Base-by-base conservation (phyloP, 2,888 invertebrate species). In the Lapara coniferarum region DNA sequence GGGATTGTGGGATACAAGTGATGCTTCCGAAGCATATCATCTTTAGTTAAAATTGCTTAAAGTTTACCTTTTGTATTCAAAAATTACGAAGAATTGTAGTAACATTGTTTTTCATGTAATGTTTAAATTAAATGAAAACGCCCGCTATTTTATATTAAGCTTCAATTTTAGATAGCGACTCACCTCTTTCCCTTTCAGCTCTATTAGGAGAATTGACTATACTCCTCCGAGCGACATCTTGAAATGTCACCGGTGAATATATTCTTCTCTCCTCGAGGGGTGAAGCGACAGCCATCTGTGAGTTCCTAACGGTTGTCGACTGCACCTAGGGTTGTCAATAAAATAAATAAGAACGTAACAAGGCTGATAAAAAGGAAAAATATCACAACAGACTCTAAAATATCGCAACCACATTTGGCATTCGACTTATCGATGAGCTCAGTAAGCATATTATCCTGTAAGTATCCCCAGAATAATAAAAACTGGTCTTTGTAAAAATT, bases 211-310 rank as follows among this genome's bases (percentile, higher is more conserved):
- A 97, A 84, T 96, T 97, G 0, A 96, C 96, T 71, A 96, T 96
- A 80, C 97, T 97, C 69, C 96, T 91, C n/a, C 96, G 89, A 0
- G 97, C 97, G 0, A 97, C 97, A 83, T 97, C 97, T 82, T 97
- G 96, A 80, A 97, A 97, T 0, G 97, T 97, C 19, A 97, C 96
- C 0, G 97, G 97, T 0, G 97, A 97, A 85, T 97, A 97, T 75
- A 96, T 96, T 68, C 96, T 94, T 78, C 96, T 94, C 71, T 96
- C 96, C 77, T 96, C 96, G n/a, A 85, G 85, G 0, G 92, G 93
- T 73, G 93, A 92, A 74, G 85, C 91, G 78, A 89, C 86, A 0
- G 81, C 83, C 55, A 75, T 75, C 70, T 80, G 82, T 14, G 78
- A 72, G 70, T 46, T 77, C 69, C 82, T 83, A 1, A 76, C 57